Evolutionary conservation across 2,113 vertebrate species (phyloP).

Genomic region (Geococcyx californianus): DNA sequence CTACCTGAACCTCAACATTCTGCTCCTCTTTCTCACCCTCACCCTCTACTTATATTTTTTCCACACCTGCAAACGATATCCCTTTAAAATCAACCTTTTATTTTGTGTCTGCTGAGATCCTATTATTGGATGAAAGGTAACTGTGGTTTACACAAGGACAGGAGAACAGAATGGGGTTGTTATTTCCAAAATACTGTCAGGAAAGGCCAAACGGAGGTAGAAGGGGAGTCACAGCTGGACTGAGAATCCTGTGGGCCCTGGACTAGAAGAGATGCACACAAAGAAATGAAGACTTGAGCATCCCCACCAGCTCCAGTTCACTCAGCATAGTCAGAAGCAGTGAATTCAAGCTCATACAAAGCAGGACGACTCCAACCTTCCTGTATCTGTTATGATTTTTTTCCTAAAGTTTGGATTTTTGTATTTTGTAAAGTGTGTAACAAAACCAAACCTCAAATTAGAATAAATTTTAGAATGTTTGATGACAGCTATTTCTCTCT

Average conservation of each 20-base stretch:
- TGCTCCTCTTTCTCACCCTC: not conserved
- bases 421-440: not conserved
- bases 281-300: not conserved
- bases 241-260: not conserved
- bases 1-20: not conserved
- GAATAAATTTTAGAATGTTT: not conserved
- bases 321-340: not conserved
- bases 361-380: not conserved
- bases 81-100: constrained; percentile 28
- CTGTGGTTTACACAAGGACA: not conserved
- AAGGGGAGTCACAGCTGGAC: not conserved
- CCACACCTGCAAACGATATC: not conserved
- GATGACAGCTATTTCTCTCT: not conserved
- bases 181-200: not conserved
- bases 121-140: not conserved
- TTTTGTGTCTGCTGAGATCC: not conserved
- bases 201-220: not conserved
- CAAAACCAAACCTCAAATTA: not conserved
- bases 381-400: not conserved
- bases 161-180: not conserved
- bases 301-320: not conserved
- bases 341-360: not conserved
- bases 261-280: not conserved
- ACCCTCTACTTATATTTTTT: not conserved
- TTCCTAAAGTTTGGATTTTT: not conserved